A percentile compares a stretch with the other conserved stretches of the same genome.
These are phyloP conservation scores for Anoura caudifer DNA, from an alignment of 2,113 vertebrate genomes.

Conservation along the genomic window DNA sequence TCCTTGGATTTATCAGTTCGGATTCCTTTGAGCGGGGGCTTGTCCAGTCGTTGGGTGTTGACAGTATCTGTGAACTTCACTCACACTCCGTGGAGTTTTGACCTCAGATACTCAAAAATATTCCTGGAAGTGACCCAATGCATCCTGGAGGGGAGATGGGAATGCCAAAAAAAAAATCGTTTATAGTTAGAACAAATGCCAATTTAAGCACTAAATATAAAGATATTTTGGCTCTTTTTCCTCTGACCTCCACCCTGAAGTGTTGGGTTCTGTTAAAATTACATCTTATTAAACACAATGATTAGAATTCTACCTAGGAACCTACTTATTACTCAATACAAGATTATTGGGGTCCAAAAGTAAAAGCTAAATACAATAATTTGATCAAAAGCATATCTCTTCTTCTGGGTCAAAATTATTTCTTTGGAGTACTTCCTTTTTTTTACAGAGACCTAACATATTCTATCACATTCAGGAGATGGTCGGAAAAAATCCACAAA, in stretches of 20 bases:
- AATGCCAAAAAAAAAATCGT: background rate
- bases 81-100: background rate
- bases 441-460: background rate
- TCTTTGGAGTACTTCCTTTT: background rate
- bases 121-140: background rate
- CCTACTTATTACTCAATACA: background rate
- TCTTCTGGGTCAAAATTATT: background rate
- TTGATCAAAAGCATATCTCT: background rate
- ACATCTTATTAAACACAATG: background rate
- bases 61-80: background rate
- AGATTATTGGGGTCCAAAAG: background rate
- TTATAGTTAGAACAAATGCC: too few species aligned
- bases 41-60: too few species aligned
- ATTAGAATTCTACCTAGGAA: background rate
- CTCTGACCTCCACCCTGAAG: too few species aligned
- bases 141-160: background rate
- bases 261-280: background rate
- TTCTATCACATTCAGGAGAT: background rate
- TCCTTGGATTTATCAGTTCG: rapidly evolving
- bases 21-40: too few species aligned
- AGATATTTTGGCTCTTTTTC: background rate
- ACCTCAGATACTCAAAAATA: background rate
- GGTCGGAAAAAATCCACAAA: background rate
- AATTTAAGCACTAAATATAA: background rate
- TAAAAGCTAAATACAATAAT: background rate